Evolutionary conservation across 2,797 vertebrate species (phyloP).

Genomic region (Neosilurus hyrtlii): DNA sequence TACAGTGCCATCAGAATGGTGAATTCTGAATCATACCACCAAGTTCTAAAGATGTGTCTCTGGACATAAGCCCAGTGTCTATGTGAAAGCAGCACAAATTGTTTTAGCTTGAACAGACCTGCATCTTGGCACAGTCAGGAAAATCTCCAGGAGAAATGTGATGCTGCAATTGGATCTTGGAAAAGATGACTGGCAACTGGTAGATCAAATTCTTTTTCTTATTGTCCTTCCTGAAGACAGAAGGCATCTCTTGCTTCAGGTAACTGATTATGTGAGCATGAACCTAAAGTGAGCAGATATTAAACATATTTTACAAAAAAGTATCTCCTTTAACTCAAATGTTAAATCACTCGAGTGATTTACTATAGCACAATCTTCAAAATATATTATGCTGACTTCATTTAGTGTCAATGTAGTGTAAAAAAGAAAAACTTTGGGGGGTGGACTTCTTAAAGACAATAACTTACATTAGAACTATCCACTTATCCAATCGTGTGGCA

Average conservation of each 20-base stretch:
- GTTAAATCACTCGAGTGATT: background rate
- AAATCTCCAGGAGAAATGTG: slow-evolving; percentile 92
- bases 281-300: slow-evolving; percentile 68
- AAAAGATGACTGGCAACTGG: slow-evolving; percentile 87
- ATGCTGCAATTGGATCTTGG: slow-evolving; percentile 89
- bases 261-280: slow-evolving; percentile 91
- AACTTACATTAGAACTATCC: background rate
- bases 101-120: slow-evolving; percentile 71
- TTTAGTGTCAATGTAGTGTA: background rate
- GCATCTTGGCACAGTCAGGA: slow-evolving; percentile 90
- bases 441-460: background rate
- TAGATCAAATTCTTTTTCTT: slow-evolving; percentile 91
- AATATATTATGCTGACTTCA: background rate
- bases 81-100: background rate
- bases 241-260: slow-evolving; percentile 92
- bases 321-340: background rate
- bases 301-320: background rate
- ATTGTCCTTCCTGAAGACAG: slow-evolving; percentile 89
- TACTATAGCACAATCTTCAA: background rate
- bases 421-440: background rate
- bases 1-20: no score
- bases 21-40: no score
- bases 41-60: no score
- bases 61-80: background rate
- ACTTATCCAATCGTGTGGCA: background rate